Base-by-base conservation (phyloP, 2,888 invertebrate species). In the Bursaphelenchus okinawaensis region DNA sequence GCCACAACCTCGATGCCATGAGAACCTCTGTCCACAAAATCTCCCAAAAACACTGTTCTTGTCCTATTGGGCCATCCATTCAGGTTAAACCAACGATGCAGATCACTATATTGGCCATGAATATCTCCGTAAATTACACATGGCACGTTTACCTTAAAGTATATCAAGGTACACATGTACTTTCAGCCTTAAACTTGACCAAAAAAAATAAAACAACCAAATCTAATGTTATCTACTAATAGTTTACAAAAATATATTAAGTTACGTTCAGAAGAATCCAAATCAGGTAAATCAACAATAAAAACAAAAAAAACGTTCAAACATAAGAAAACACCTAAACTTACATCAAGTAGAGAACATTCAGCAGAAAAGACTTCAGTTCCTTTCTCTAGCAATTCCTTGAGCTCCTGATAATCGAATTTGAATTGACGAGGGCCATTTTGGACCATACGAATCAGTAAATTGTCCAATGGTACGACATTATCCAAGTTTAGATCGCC, bases 1-100 rank as follows among this genome's bases (percentile, higher is more conserved):
- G 65, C 72, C n/a, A 73, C 51, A 7, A 73, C 73, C 27, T 73
- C 73, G 56, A 73, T 62, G 40, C 72, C 71, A 51, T 73, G 73
- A 6, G 67, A 56, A 4, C 73, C 73, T 6, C 73, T 65, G 61
- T 73, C 73, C 19, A 73, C 73, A 26, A 72, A 73, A 55, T 73
- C 73, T 9, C 73, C 73, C 20, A 68, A 52, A 55, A 66, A 71
- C 26, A 69, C 65, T n/a, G 50, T 58, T 26, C 70, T 40, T 7
- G 62, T 66, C 40, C 67, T 62, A 52, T 72, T 62, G 2, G 73
- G 73, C 69, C 70, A 73, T n/a, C 73, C 73, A 57, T 73, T 72
- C 20, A 73, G 58, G 61, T 73, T 72, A 27, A 73, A 56, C 73
- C 73, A 73, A 19, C 73, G 59, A 19, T 59, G 68, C 7, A 65